Conservation (phyloP, 2,888 invertebrate species). For the Polylopha cassiicola region DNA sequence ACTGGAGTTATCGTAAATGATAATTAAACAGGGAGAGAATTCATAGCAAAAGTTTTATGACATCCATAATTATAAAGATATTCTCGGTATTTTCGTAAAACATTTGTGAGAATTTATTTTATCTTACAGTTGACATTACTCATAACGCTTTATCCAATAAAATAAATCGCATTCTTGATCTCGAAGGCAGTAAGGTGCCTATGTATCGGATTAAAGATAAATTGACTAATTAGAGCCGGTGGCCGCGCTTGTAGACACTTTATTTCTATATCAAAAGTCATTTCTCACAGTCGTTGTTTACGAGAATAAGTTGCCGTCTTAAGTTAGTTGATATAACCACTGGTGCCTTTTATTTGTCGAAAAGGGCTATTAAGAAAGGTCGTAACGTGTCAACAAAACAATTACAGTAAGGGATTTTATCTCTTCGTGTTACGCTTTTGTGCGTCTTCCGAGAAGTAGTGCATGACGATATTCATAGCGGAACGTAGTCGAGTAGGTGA, state of each 20-base stretch:
- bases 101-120: too few relatives aligned
- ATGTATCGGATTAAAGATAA: conserved; percentile 39
- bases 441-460: conserved; percentile 35
- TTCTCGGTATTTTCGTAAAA: too few relatives aligned
- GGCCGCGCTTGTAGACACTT: conserved; percentile 51
- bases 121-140: neutral
- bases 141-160: conserved; percentile 1
- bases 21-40: too few relatives aligned
- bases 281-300: conserved; percentile 49
- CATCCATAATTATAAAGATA: too few relatives aligned
- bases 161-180: conserved; percentile 3
- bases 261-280: conserved; percentile 50
- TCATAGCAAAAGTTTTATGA: too few relatives aligned
- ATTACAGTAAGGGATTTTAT: conserved; percentile 45
- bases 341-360: conserved; percentile 42
- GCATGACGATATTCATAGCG: conserved; percentile 37
- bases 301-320: conserved; percentile 34
- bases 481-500: conserved; percentile 35
- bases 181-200: neutral
- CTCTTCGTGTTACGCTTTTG: conserved; percentile 43
- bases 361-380: conserved; percentile 46
- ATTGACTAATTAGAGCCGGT: conserved; percentile 51
- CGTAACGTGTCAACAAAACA: conserved; percentile 44
- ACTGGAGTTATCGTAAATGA: too few relatives aligned
- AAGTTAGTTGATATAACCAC: conserved; percentile 38